Evolutionary conservation across 2,113 vertebrate species (phyloP).

Genomic region (Sorex araneus): DNA sequence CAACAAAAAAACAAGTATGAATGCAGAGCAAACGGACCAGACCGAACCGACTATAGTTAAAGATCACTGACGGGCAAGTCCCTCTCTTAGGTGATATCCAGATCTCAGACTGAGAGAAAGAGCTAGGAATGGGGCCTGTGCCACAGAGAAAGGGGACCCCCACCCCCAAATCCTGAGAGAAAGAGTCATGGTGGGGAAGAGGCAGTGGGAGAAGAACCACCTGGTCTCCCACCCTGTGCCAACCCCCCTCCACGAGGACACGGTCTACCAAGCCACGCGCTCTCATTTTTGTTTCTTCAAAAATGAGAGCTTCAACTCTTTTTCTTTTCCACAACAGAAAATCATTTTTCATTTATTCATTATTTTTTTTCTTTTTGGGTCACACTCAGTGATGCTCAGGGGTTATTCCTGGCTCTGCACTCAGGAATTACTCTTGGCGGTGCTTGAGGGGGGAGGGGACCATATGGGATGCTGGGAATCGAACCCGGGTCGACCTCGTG

Average conservation of each 20-base stretch:
- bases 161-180: neutral
- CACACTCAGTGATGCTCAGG: too few relatives aligned
- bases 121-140: neutral
- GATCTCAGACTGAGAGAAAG: slow-evolving; percentile 48
- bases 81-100: slow-evolving; percentile 73
- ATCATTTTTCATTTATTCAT: too few relatives aligned
- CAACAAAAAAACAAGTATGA: slow-evolving; percentile 87
- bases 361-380: too few relatives aligned
- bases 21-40: slow-evolving; percentile 81
- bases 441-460: too few relatives aligned
- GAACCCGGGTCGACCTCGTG: too few relatives aligned
- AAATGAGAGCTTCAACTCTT: slow-evolving; percentile 1
- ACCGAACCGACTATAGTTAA: slow-evolving; percentile 67
- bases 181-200: neutral
- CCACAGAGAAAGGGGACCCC: neutral
- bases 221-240: neutral
- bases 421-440: too few relatives aligned
- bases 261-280: neutral
- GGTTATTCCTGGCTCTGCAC: too few relatives aligned
- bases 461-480: too few relatives aligned
- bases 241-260: neutral
- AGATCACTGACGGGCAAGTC: slow-evolving; percentile 76
- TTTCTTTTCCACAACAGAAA: slow-evolving; percentile 51
- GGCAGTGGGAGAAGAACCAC: neutral
- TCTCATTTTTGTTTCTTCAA: neutral